These are phyloP conservation scores for Clupea harengus DNA, from an alignment of 2,113 vertebrate species.

Conservation along the genomic window DNA sequence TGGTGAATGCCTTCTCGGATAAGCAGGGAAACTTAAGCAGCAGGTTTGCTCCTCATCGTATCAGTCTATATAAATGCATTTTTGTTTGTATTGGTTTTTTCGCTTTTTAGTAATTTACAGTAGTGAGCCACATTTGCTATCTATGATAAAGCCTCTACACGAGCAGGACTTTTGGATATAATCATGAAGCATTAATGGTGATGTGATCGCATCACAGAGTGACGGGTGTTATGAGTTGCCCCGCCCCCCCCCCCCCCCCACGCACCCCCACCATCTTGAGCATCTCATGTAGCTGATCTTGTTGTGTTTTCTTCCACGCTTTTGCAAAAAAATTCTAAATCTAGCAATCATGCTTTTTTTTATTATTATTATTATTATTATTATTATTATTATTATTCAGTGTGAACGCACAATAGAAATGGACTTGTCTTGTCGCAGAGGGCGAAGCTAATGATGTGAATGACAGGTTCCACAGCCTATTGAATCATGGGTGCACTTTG, in stretches of 20 bases:
- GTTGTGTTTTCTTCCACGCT: conserved; percentile 20
- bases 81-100: conserved; percentile 55
- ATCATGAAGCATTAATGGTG: conserved; percentile 14
- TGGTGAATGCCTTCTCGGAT: conserved; percentile 70
- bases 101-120: conserved; percentile 71
- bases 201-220: background rate
- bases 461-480: conserved; percentile 41
- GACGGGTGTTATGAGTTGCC: conserved; percentile 49
- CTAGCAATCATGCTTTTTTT: conserved; percentile 49
- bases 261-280: conserved; percentile 34
- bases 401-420: conserved; percentile 67
- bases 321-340: conserved; percentile 31
- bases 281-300: conserved; percentile 59
- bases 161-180: background rate
- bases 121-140: conserved; percentile 63
- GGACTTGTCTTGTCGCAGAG: conserved; percentile 46
- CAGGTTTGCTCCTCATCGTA: conserved; percentile 73
- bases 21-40: conserved; percentile 78
- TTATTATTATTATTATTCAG: background rate
- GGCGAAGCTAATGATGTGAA: conserved; percentile 42
- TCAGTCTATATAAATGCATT: background rate
- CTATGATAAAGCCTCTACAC: background rate
- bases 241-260: no score
- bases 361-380: no score
- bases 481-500: conserved; percentile 36